Conservation (phyloP, 1,140 invertebrate species). For the Heliothis virescens region DNA sequence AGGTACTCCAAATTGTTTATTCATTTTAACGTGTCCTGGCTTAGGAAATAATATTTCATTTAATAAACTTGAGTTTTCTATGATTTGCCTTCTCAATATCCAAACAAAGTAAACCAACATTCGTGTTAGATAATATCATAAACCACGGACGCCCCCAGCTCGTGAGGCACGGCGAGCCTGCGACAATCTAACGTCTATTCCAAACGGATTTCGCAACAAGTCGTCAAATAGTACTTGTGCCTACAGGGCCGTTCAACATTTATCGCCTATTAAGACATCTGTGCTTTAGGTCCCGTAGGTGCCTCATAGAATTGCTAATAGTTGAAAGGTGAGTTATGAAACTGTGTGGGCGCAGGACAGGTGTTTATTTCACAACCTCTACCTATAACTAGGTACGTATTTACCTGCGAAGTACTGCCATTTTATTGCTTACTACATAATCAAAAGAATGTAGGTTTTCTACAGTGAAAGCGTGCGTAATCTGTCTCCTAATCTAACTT, state of each 20-base stretch:
- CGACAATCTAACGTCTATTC: constrained; percentile 22
- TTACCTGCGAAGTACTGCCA: too few species aligned
- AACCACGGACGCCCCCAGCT: constrained; percentile 4
- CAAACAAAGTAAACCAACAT: constrained; percentile 27
- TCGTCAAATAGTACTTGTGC: background rate
- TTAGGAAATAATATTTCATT: too few species aligned
- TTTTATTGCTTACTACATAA: background rate
- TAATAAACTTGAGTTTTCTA: too few species aligned
- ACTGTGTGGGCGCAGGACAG: constrained; percentile 58
- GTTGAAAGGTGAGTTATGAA: constrained; percentile 67
- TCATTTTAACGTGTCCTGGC: too few species aligned
- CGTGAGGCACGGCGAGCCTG: constrained; percentile 30
- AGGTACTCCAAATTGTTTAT: too few species aligned
- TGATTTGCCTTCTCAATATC: background rate
- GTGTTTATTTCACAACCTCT: constrained; percentile 61
- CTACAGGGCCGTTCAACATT: constrained; percentile 35
- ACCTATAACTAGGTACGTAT: background rate
- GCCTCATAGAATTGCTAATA: constrained; percentile 72
- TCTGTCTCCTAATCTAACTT: constrained; percentile 34
- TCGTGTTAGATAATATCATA: constrained; percentile 24
- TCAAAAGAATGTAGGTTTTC: constrained; percentile 28
- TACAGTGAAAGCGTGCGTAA: constrained; percentile 29
- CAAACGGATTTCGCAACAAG: constrained; percentile 13
- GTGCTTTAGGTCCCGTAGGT: constrained; percentile 54
- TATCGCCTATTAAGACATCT: constrained; percentile 46